These are phyloP conservation scores for Glaucidium brasilianum DNA, from an alignment of 2,113 vertebrate species.

Conservation along the genomic window DNA sequence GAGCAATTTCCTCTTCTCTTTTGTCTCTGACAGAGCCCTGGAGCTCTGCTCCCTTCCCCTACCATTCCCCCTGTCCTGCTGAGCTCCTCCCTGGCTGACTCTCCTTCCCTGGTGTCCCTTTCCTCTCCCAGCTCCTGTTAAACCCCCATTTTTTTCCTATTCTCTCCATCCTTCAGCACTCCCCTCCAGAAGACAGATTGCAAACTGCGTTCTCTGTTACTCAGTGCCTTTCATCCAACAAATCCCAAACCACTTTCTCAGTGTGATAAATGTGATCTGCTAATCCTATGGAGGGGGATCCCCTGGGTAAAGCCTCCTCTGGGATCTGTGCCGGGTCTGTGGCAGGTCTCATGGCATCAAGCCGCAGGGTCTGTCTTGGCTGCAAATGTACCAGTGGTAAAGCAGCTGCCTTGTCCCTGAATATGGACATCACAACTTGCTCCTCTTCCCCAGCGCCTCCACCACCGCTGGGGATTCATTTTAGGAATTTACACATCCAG, in stretches of 20 bases:
- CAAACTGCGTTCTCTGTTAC: background rate
- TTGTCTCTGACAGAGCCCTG: background rate
- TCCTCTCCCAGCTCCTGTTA: background rate
- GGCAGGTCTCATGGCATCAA: background rate
- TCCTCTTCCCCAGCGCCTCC: background rate
- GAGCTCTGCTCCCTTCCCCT: background rate
- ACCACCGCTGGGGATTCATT: background rate
- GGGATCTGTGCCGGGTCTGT: background rate
- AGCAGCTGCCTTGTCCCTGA: background rate
- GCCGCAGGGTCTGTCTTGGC: background rate
- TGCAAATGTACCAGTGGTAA: fast-evolving
- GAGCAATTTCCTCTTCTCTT: background rate
- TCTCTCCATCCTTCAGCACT: background rate
- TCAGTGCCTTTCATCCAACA: background rate
- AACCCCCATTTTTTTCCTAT: background rate
- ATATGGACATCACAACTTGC: fast-evolving
- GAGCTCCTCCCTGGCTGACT: background rate
- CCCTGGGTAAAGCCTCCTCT: background rate
- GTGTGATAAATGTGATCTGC: background rate
- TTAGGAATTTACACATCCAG: background rate
- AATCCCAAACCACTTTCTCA: background rate
- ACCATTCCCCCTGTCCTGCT: background rate
- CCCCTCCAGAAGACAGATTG: background rate
- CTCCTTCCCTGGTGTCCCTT: background rate
- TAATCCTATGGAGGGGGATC: background rate